Evolutionary conservation across 2,113 vertebrate species (phyloP).

Genomic region (Regulus satrapa): DNA sequence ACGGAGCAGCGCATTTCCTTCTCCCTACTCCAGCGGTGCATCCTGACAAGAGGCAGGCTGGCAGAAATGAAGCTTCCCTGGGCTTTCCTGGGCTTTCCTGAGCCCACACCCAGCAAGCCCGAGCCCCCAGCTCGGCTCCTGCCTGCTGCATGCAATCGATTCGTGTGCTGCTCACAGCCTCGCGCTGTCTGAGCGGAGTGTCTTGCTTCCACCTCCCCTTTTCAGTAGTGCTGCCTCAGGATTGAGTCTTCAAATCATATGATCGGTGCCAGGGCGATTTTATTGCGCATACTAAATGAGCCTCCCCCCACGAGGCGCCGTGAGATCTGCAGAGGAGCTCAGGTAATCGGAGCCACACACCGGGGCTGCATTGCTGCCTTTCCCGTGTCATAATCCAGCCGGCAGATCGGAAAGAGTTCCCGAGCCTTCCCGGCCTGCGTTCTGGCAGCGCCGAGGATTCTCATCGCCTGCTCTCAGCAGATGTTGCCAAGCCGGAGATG

Average conservation of each 20-base stretch:
- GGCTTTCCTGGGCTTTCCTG: not conserved
- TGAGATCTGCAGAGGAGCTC: conserved; percentile 9
- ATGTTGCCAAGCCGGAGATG: not conserved
- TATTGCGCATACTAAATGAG: conserved; percentile 55
- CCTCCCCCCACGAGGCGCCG: conserved; percentile 22
- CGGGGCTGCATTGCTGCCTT: not conserved
- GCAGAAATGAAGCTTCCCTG: not conserved
- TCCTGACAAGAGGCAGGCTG: not conserved
- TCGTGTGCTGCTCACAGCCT: conserved; percentile 47
- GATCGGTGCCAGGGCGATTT: conserved; percentile 18
- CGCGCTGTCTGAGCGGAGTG: not conserved
- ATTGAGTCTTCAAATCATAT: conserved; percentile 56
- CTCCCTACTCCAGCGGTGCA: not conserved
- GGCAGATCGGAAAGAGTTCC: not conserved
- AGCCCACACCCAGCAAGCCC: not conserved
- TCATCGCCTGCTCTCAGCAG: not conserved
- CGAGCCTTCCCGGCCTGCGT: not conserved
- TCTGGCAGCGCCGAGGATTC: not conserved
- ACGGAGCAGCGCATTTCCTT: not conserved
- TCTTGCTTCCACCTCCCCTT: conserved; percentile 55
- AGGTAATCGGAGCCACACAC: not conserved
- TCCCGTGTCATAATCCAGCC: not conserved
- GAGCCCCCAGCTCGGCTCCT: not conserved
- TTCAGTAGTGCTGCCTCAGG: conserved; percentile 40
- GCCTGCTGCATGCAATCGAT: not conserved